Base-by-base conservation (phyloP, 2,797 vertebrate species). In the Pteronotus mesoamericanus region DNA sequence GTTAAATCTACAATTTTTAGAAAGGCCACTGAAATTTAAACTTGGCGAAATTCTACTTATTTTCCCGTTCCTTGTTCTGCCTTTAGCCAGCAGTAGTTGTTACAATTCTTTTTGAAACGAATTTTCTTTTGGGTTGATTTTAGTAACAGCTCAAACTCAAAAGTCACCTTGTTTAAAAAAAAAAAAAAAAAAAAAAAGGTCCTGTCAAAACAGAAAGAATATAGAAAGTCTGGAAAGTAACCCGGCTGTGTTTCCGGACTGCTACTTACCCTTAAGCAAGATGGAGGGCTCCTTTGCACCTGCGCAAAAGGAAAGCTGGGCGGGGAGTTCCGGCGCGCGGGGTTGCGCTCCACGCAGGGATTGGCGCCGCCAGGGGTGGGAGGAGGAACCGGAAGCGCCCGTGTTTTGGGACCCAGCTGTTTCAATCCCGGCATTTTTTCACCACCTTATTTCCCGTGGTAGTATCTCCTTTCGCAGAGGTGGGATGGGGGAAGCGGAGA, bases 401-500 rank as follows among this genome's bases (percentile, higher is more conserved):
- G 5, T 92, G 94, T 91, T 42, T n/a, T 66, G 37, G 32, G 3
- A 1, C 22, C 21, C 4, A 0, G 46, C 51, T 3, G 18, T 3
- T 32, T 42, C 1, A 0, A 24, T 39, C 7, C 1, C 21, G 3
- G 12, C 0, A 15, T 75, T 2, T 22, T 24, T 1, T 2, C 0
- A 0, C 5, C 1, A 0, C 0, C 6, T 0, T 0, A 3, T 1
- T 71, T 21, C 29, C 2, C 0, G 21, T 1, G 0, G 3, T 34
- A 0, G 6, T 14, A 42, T 29, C 2, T 22, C 7, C 0, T 5
- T 51, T 59, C 14, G 2, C 4, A 0, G 16, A 6, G 42, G n/a
- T 53, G 78, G 68, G 80, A 99, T 99, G 99, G 98, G 98, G 97
- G 99, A 99, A 96, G 99, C 99, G 0, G 99, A 99, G 97, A 99